Percentiles rank a stretch among this genome's conserved stretches.
Conservation (phyloP, 1,140 invertebrate species). For the Charaxes varanes region DNA sequence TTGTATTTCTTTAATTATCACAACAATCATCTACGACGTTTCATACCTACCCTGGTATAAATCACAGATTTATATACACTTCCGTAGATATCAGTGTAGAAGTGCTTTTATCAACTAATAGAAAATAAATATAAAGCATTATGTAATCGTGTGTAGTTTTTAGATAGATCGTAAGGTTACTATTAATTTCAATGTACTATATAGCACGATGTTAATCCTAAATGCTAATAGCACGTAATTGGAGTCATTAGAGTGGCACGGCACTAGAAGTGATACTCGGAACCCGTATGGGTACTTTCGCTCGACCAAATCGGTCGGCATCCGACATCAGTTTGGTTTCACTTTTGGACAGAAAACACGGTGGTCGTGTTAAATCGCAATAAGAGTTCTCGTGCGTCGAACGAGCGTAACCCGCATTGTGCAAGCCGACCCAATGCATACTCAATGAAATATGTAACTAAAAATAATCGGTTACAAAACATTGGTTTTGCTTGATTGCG, state of each 20-base stretch:
- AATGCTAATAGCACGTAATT: not conserved
- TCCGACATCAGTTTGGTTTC: conserved; percentile 44
- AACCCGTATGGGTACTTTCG: conserved; percentile 68
- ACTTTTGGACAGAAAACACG: conserved; percentile 28
- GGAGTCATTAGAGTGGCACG: conserved; percentile 8
- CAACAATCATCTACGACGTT: too few relatives aligned
- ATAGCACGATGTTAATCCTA: not conserved
- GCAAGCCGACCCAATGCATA: conserved; percentile 14
- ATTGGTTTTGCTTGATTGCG: conserved; percentile 10
- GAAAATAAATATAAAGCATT: too few relatives aligned
- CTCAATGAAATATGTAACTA: conserved; percentile 20
- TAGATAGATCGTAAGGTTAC: too few relatives aligned
- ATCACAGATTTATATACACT: too few relatives aligned
- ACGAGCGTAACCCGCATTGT: too few relatives aligned
- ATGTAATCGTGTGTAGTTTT: too few relatives aligned
- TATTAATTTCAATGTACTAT: not conserved
- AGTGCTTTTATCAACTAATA: too few relatives aligned
- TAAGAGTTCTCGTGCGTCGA: too few relatives aligned
- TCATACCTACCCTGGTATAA: too few relatives aligned
- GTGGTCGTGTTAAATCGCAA: conserved; percentile 15
- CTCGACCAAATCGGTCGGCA: conserved; percentile 41
- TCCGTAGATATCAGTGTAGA: too few relatives aligned
- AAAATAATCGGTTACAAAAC: conserved; percentile 15
- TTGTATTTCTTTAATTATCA: too few relatives aligned
- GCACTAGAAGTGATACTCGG: conserved; percentile 12